Base-by-base conservation (phyloP, 2,888 invertebrate genomes). In the Acronicta leporina region DNA sequence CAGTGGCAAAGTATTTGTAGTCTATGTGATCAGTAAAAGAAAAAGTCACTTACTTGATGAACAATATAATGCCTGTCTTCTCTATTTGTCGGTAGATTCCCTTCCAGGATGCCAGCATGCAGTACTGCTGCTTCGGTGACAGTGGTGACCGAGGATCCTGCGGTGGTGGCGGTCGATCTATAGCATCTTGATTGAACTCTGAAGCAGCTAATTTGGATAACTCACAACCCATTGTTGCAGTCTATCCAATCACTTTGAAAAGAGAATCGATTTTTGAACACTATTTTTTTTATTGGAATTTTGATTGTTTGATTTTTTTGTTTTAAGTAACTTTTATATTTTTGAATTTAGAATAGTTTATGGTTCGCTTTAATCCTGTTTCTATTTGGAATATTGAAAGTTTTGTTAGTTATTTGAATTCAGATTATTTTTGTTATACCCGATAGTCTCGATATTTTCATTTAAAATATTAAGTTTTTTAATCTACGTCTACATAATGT, bases 91-190 rank as follows among this genome's bases (percentile, higher is more conserved):
- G 95, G 87, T 96, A 96, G 81, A 98, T 97, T 16, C 97, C 98
- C 83, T 97, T 98, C 98, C 98, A 98, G 0, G 98, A 98, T 1
- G 98, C 98, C 84, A 97, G 95, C 95, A 98, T 97, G 87, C 96
- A 97, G 93, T 97, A 98, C 90, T 97, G 97, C 91, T 98, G 98
- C 81, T 97, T 96, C 5, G 97, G 96, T 0, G 97, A 97, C 56
- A 98, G 94, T 0, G 98, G 98, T 40, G 98, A 96, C 75, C 97
- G 94, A 11, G 97, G 97, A 88, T 98, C 98, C 0, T 96, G 95
- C 13, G 96, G 95, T 3, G 96, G 96, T 0, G 96, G 96, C 0
- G 96, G 96, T 13, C 96, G 95, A 42, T 96, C 95, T 58, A 96
- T 94, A 14, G 86, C 91, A 81, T 88, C 91, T 72, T 84, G 77